A percentile compares a stretch with the other conserved stretches of the same genome.
These are phyloP conservation scores for Xiphophorus maculatus DNA, from an alignment of 2,113 vertebrate genomes.

Conservation along the genomic window DNA sequence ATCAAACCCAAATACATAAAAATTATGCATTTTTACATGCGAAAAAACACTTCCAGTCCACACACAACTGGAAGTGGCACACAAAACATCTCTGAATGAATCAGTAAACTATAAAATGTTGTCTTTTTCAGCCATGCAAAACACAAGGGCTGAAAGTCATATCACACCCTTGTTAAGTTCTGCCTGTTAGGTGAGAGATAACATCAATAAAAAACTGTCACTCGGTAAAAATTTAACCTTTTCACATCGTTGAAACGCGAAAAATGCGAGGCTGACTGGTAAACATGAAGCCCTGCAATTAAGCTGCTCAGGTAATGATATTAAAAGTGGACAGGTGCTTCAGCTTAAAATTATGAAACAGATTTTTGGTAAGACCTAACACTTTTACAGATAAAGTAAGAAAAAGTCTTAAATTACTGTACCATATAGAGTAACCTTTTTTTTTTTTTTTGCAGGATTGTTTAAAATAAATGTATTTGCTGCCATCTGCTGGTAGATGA, in stretches of 20 bases:
- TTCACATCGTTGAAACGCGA: not conserved
- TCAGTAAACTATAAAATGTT: not conserved
- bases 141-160: not conserved
- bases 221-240: constrained; percentile 17
- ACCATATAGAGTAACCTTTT: not conserved
- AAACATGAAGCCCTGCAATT: not conserved
- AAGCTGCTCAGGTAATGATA: not conserved
- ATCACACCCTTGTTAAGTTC: not conserved
- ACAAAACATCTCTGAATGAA: no score
- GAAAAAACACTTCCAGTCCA: no score
- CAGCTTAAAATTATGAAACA: not conserved
- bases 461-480: constrained; percentile 17
- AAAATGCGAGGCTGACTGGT: not conserved
- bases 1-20: not conserved
- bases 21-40: no score
- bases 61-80: no score
- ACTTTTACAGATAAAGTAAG: no score
- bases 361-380: not conserved
- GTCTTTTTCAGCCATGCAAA: not conserved
- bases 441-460: not conserved
- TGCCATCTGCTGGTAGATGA: constrained; percentile 62
- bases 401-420: no score
- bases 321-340: not conserved
- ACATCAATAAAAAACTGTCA: constrained; percentile 18
- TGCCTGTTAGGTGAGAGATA: not conserved